A percentile compares a stretch with the other conserved stretches of the same genome.
Evolutionary conservation across 2,888 invertebrate species (phyloP).

Genomic region (Yponomeuta sedellus): DNA sequence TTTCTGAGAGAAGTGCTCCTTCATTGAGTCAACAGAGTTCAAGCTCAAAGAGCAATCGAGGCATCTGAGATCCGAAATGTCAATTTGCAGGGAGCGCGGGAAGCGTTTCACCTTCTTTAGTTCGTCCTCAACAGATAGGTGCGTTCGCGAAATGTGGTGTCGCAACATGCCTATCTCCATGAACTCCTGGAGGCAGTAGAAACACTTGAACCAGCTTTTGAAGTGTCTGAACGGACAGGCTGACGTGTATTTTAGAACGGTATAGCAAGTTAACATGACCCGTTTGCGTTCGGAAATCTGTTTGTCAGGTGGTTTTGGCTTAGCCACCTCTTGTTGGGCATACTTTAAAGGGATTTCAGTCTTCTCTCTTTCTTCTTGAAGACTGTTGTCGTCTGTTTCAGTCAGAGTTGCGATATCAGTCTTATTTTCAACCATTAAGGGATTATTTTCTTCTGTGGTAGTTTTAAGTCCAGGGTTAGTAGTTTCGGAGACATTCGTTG

Average conservation of each 20-base stretch:
- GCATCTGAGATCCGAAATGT: constrained; percentile 55
- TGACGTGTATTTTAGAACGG: constrained; percentile 47
- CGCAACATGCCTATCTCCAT: constrained; percentile 50
- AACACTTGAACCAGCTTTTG: constrained; percentile 64
- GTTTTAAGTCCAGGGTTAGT: neutral
- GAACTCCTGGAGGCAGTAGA: constrained; percentile 31
- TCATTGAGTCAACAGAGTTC: constrained; percentile 26
- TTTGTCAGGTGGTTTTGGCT: constrained; percentile 33
- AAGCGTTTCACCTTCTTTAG: constrained; percentile 54
- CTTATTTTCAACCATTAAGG: neutral
- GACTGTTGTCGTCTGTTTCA: constrained; percentile 61
- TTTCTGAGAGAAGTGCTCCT: constrained; percentile 40
- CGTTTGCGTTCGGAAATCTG: constrained; percentile 53
- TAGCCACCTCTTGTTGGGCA: constrained; percentile 26
- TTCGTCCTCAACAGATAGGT: constrained; percentile 42
- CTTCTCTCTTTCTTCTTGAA: constrained; percentile 64
- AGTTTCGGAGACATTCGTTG: neutral
- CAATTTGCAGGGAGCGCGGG: constrained; percentile 62
- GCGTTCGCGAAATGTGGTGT: constrained; percentile 37
- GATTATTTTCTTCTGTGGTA: neutral
- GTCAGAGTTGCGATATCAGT: constrained; percentile 40
- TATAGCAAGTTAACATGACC: constrained; percentile 47
- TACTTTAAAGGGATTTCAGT: constrained; percentile 47
- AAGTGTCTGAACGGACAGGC: constrained; percentile 63
- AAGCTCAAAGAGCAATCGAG: constrained; percentile 60